Base-by-base conservation (phyloP, 2,113 vertebrate genomes). In the Sterrhoptilus dennistouni region DNA sequence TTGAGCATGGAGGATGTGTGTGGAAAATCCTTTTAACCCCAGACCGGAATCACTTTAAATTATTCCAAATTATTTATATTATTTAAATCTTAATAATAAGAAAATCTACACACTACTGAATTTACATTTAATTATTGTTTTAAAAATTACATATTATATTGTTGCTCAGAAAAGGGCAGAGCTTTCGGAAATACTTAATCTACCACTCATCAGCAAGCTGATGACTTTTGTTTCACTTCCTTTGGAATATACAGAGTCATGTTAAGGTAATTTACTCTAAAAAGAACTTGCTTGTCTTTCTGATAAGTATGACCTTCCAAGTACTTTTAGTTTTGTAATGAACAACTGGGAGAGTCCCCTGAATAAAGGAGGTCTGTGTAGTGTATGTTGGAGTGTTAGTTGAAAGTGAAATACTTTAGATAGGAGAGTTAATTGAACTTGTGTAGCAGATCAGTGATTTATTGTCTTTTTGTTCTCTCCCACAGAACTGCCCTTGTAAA, bases 161-260 rank as follows among this genome's bases (percentile, higher is more conserved):
- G 27, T 23, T 96, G 31, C 38, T 92, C 12, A 3, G 71, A 80
- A 76, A 20, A 83, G 18, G 11, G 57, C n/a, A 60, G 57, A 53
- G 15, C 8, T 85, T 76, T 69, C 5, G n/a, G 70, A 90, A 92
- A 56, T 16, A 56, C 31, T 69, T 92, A 25, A 86, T 85, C 33
- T 94, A 35, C 3, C 7, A 53, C 25, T 85, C 12, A 42, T 72
- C 45, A 74, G 42, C 28, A 69, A 72, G 61, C 28, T 70, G 56
- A n/a, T 91, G 79, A 80, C 61, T 96, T 74, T 72, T 82, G 80
- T 97, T 97, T 97, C 97, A 97, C 94, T 98, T 97, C 95, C 96
- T 92, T 16, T 85, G 96, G 93, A 90, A 95, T 87, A 81, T 86
- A 94, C 89, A 83, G 83, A 49, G 44, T 91, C 33, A 1, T 42